These are phyloP conservation scores for Sminthurides aquaticus DNA, from an alignment of 2,888 invertebrate genomes.

Conservation along the genomic window DNA sequence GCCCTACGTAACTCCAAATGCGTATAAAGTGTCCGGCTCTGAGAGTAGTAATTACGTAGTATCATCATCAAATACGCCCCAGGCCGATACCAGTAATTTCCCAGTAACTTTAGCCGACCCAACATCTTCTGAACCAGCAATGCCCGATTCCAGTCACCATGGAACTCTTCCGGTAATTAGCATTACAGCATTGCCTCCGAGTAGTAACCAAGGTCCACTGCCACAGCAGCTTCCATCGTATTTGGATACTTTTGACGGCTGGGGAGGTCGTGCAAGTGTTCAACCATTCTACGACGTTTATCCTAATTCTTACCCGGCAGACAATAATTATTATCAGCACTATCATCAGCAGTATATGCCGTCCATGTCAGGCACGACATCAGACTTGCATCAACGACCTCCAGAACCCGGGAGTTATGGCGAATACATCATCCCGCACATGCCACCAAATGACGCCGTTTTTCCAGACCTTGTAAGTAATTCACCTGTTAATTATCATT, in stretches of 20 bases:
- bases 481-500: too few species aligned
- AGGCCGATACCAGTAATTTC: too few species aligned
- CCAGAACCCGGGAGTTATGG: too few species aligned
- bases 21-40: too few species aligned
- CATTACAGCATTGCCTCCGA: background rate
- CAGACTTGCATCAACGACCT: too few species aligned
- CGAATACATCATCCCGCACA: too few species aligned
- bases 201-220: background rate
- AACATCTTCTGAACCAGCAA: background rate
- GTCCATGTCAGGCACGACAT: background rate
- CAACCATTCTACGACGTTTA: too few species aligned
- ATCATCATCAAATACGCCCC: too few species aligned
- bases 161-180: background rate
- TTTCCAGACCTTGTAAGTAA: too few species aligned
- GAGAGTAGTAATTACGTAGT: too few species aligned
- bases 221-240: background rate
- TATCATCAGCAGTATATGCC: background rate
- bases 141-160: background rate
- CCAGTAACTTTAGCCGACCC: background rate
- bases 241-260: background rate
- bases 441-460: too few species aligned
- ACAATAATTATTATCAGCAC: background rate
- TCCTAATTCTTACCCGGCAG: background rate
- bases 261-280: background rate
- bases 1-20: background rate